These are phyloP conservation scores for Poecilia latipinna DNA, from an alignment of 2,113 vertebrate genomes.

Conservation along the genomic window DNA sequence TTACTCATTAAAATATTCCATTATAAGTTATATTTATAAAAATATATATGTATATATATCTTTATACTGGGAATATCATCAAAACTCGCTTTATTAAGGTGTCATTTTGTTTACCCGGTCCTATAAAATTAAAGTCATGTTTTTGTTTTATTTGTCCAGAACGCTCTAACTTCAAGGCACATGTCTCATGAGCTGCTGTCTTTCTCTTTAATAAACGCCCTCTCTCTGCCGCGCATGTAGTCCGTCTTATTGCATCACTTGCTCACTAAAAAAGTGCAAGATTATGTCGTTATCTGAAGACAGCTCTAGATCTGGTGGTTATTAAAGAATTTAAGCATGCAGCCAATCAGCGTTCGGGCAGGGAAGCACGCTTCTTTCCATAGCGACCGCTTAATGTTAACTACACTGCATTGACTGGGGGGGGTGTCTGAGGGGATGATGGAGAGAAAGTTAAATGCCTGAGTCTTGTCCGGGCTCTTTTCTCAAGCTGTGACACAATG, in stretches of 20 bases:
- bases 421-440: constrained; percentile 31
- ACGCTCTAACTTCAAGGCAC: constrained; percentile 10
- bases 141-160: not conserved
- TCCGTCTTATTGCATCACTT: constrained; percentile 16
- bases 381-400: constrained; percentile 16
- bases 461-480: not conserved
- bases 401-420: not conserved
- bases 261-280: constrained; percentile 22
- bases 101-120: not conserved
- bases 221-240: constrained; percentile 34
- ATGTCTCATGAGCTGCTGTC: constrained; percentile 1
- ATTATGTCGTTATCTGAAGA: not conserved
- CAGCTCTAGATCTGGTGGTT: not conserved
- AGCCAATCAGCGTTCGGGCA: constrained; percentile 68
- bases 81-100: not conserved
- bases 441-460: constrained; percentile 26
- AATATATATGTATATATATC: not conserved
- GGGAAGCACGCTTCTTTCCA: constrained; percentile 52
- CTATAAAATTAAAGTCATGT: not conserved
- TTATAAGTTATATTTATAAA: not conserved
- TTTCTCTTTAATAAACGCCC: constrained; percentile 46
- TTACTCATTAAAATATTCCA: not conserved
- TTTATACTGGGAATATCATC: not conserved
- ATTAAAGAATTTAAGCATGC: constrained; percentile 21
- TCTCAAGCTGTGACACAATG: constrained; percentile 12